These are phyloP conservation scores for Hoplodrina blanda DNA, from an alignment of 2,888 invertebrate species.

Conservation along the genomic window DNA sequence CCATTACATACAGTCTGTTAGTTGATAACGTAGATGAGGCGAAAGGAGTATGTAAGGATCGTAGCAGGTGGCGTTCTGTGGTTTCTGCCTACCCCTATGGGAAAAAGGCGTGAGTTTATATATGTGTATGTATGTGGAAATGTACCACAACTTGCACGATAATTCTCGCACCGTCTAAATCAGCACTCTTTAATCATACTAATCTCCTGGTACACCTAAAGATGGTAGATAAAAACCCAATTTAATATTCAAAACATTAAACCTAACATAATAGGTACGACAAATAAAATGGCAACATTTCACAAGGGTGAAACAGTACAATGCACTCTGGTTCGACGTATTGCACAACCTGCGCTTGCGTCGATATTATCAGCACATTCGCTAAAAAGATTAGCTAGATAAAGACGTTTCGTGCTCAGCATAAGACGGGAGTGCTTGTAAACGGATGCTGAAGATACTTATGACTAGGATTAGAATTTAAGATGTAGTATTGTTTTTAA, in stretches of 20 bases:
- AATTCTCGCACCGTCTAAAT: no score
- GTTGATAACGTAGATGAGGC: no score
- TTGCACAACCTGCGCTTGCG: constrained; percentile 50
- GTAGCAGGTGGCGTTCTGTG: no score
- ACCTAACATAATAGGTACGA: constrained; percentile 27
- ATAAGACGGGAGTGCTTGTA: constrained; percentile 20
- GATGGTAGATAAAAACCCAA: constrained; percentile 26
- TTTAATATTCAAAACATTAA: constrained; percentile 45
- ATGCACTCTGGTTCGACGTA: constrained; percentile 61
- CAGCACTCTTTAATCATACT: background rate
- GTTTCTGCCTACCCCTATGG: no score
- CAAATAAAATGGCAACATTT: constrained; percentile 67
- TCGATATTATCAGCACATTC: constrained; percentile 53
- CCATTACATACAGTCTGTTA: no score
- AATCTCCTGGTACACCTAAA: constrained; percentile 27
- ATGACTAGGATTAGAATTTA: background rate
- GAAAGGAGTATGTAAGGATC: no score
- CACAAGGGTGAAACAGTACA: constrained; percentile 69
- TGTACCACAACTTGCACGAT: no score
- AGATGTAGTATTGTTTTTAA: background rate
- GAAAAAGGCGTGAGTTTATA: no score
- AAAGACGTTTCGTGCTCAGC: constrained; percentile 51
- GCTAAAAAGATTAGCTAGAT: constrained; percentile 52
- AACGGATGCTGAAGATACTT: constrained; percentile 31
- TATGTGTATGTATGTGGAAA: no score